Base-by-base conservation (phyloP, 2,888 invertebrate species). In the Steinernema carpocapsae region DNA sequence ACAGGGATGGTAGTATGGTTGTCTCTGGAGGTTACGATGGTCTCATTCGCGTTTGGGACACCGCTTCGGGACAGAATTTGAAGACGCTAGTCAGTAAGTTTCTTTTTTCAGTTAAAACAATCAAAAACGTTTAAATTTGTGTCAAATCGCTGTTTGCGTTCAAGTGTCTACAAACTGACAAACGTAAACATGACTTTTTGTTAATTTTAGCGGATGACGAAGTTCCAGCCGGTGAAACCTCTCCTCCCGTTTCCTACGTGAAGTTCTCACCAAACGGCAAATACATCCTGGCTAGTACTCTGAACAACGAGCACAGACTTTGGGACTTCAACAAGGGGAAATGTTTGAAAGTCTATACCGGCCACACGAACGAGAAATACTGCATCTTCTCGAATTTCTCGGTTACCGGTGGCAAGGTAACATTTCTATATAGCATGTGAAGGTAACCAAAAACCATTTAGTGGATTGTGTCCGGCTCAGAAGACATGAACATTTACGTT, bases 391-490 rank as follows among this genome's bases (percentile, higher is more conserved):
- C 99, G 70, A 99, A 99, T 89, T 99, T 99, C 89, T 99, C 97
- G 45, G 97, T 99, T 7, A 99, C 99, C 22, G 99, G 99, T 76
- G 99, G 99, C 88, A 99, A 99, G 76, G 77, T 77, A 71, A 46
- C 43, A 32, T 74, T 73, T 2, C 1, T 56, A 1, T 6, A 4
- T 56, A 48, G 19, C 19, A 48, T 37, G n/a, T n/a, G n/a, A n/a
- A n/a, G n/a, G 10, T 43, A 43, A 7, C 14, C 19, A 12, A n/a
- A 10, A 10, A 51, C 19, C 14, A 22, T 90, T 22, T 89, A 95
- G 94, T 99, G 99, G 99, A 99, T 99, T 88, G 97, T 99, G 70
- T 97, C 96, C 51, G 99, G 99, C n/a, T 97, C 97, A 3, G 99
- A 99, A 90, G 99, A 99, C 89, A 94, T 96, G 88, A 92, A 94